Evolutionary conservation across 2,888 invertebrate genomes (phyloP), one percentile per base, ranked within the genome.

Genomic region (Melanargia galathea): DNA sequence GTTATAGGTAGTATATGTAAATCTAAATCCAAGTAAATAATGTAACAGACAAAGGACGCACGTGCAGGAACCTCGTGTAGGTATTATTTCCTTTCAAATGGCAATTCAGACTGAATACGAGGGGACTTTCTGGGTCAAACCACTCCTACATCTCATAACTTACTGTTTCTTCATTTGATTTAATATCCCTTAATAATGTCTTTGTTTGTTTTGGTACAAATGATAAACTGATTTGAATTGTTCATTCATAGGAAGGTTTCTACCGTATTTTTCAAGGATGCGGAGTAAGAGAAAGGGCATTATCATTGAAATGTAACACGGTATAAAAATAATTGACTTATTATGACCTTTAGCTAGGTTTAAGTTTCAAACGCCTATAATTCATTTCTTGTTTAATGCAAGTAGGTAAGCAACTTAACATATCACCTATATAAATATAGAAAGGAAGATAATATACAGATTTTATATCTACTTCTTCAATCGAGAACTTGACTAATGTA

Each of bases 101-200:
- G 48, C 52, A 62, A 55, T 30, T 49, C n/a, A n/a, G 58, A 49
- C 63, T 60, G 43, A 30, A 57, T 56, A 58, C 22, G 60, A 65
- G 70, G 72, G 74, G 71, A 65, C 71, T 80, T 80, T 80, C 73
- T 84, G 71, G 84, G 84, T 82, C 81, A 83, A 56, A 52, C 55
- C 49, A 61, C 54, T 61, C 38, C 45, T 51, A 57, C 20, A 30
- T 45, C 49, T 22, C 16, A 30, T 40, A 40, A 24, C 8, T 18
- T 38, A 55, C 46, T 13, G 52, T 48, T 54, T 40, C 54, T 48
- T 24, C 40, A 49, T 60, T 59, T 63, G 56, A 46, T 48, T 20
- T 20, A 13, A 57, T 30, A 46, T 22, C 2, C 13, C 26, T 8
- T 24, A 1, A 38, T 13, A n/a, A 11, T 22, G 51, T 10, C 18